Evolutionary conservation across 2,888 invertebrate species (phyloP).

Genomic region (Spicauda simplicius): DNA sequence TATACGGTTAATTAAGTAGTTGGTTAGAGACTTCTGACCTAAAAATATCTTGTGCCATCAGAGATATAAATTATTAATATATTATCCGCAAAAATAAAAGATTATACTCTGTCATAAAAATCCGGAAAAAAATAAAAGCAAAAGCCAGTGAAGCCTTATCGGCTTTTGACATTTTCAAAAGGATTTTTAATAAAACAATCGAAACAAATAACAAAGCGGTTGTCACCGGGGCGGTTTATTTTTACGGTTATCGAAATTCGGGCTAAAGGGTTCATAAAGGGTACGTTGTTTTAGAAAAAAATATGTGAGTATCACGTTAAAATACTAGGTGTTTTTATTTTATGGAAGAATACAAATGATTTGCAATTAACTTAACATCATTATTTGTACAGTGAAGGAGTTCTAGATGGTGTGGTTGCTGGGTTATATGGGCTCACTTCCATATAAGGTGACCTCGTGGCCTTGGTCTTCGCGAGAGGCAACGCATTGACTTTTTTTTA

Average conservation of each 20-base stretch:
- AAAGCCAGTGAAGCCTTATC: constrained; percentile 1
- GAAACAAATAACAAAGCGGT: not conserved
- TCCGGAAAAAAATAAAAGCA: not conserved
- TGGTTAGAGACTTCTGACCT: not conserved
- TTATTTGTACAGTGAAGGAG: too few relatives aligned
- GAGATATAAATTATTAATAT: not conserved
- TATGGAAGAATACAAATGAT: too few relatives aligned
- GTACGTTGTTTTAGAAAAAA: not conserved
- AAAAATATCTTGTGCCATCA: not conserved
- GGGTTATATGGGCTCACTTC: too few relatives aligned
- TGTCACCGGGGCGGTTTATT: not conserved
- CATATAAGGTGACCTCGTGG: too few relatives aligned
- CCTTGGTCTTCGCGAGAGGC: too few relatives aligned
- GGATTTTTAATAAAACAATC: constrained; percentile 1
- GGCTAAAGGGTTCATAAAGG: not conserved
- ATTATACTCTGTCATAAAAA: not conserved
- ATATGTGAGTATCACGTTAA: not conserved
- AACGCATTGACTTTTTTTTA: too few relatives aligned
- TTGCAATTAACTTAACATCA: too few relatives aligned
- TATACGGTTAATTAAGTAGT: too few relatives aligned
- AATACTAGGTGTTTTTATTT: too few relatives aligned
- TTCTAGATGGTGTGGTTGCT: too few relatives aligned
- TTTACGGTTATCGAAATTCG: not conserved
- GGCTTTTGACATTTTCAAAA: constrained; percentile 2
- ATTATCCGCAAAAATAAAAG: not conserved